Base-by-base conservation (phyloP, 2,113 vertebrate genomes). In the Xenopus tropicalis region DNA sequence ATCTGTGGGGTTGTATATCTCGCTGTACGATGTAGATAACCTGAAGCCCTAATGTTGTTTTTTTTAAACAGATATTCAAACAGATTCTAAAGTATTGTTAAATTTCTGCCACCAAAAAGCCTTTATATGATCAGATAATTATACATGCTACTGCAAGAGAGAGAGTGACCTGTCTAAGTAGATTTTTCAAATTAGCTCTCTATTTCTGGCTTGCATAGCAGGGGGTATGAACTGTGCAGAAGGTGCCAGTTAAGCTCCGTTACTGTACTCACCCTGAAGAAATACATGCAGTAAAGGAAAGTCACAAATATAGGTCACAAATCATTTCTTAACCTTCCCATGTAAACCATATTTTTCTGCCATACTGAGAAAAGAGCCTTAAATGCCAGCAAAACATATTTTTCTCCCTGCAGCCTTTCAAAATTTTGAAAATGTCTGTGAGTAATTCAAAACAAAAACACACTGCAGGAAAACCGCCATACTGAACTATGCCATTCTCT, bases 291-390 rank as follows among this genome's bases (percentile, higher is more conserved):
- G 6, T 69, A 63, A 69, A 63, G 46, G 48, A 74, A 69, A 76
- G 72, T 63, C 73, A 63, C n/a, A 63, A 56, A 69, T 61, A 76
- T 76, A 69, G 73, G 73, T 76, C 73, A 69, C n/a, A 25, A 76
- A 76, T 69, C 58, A 76, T 56, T 76, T 69, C 48, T 46, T 56
- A 76, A 76, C 73, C 73, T 63, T 69, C 20, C 20, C 58, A 42
- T 76, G 44, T 24, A 44, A 76, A 29, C 24, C 29, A 69, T 56
- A 63, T 69, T 25, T 61, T 20, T 69, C 29, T 11, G 25, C 42
- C 22, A 37, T 68, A 63, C 16, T 43, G 14, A 76, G 37, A 69
- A 62, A 62, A 24, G 14, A 61, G 29, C 25, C n/a, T n/a, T 42
- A 75, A 69, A 75, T 75, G 72, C 58, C 66, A 75, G 14, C 21